Percentiles rank a stretch among this genome's conserved stretches.
Conservation (phyloP, 2,113 vertebrate species). For the Alligator mississippiensis region DNA sequence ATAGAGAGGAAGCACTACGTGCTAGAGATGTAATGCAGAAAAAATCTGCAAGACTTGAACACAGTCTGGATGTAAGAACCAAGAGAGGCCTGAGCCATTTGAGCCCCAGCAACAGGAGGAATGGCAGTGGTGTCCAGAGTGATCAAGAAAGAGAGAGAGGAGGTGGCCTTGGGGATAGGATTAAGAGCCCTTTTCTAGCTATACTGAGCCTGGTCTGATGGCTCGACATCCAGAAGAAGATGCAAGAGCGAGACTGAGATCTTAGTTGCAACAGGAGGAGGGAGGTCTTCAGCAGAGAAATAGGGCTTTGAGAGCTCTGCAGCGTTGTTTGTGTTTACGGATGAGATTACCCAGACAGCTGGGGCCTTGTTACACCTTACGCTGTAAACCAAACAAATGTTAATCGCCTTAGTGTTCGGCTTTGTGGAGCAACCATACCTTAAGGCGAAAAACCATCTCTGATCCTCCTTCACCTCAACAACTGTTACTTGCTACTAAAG, state of each 20-base stretch:
- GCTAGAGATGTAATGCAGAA: not conserved
- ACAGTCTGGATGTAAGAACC: fast-evolving
- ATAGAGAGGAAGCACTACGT: not conserved
- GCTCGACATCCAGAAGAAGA: no score
- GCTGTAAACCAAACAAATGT: no score
- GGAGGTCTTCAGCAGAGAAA: not conserved
- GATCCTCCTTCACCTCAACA: no score
- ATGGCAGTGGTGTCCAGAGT: not conserved
- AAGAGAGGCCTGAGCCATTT: fast-evolving
- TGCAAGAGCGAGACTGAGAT: no score
- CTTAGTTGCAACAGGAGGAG: not conserved
- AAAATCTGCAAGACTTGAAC: not conserved
- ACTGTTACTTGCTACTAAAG: no score
- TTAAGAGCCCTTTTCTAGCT: not conserved
- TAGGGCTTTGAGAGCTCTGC: not conserved
- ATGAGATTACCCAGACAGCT: not conserved
- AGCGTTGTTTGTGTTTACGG: not conserved
- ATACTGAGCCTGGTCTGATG: not conserved
- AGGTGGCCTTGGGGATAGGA: not conserved
- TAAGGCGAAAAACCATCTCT: no score
- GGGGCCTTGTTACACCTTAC: not conserved
- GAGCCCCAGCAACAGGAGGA: not conserved
- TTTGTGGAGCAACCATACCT: no score
- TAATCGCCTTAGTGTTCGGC: no score
- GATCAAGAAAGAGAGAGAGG: not conserved